Evolutionary conservation across 2,888 invertebrate species (phyloP).

Genomic region (Amaurobius ferox): DNA sequence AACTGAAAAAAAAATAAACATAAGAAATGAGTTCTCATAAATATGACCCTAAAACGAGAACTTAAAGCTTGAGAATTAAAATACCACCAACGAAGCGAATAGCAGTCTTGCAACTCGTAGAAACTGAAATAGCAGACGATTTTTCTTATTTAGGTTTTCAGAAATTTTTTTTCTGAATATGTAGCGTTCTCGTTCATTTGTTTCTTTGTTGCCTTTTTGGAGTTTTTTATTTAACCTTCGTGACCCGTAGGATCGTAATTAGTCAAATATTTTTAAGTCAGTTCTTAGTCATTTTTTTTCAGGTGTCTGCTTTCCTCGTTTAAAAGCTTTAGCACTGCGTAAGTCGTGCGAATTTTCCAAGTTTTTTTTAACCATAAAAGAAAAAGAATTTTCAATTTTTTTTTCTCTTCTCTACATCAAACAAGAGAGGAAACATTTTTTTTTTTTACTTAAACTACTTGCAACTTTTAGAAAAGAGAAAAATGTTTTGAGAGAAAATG

Average conservation of each 20-base stretch:
- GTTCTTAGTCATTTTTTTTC: conserved; percentile 5
- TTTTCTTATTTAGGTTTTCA: conserved; percentile 38
- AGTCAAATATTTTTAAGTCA: conserved; percentile 46
- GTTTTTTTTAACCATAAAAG: neutral
- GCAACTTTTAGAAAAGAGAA: no score
- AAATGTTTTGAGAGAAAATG: no score
- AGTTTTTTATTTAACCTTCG: conserved; percentile 10
- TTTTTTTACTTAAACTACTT: neutral
- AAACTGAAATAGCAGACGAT: conserved; percentile 46
- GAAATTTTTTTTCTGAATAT: conserved; percentile 14
- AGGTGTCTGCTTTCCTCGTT: neutral
- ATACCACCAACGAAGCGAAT: conserved; percentile 63
- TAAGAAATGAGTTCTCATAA: conserved; percentile 9
- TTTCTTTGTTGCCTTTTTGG: conserved; percentile 7
- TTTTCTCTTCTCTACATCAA: neutral
- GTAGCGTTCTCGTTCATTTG: conserved; percentile 51
- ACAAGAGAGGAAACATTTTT: neutral
- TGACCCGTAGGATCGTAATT: conserved; percentile 59
- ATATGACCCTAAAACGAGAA: conserved; percentile 34
- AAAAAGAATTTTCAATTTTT: neutral
- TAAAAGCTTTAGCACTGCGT: neutral
- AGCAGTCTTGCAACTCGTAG: conserved; percentile 44
- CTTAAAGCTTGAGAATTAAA: conserved; percentile 57
- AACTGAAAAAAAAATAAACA: neutral
- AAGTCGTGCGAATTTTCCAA: neutral